Conservation (phyloP, 2,113 vertebrate species). For the human (Homo sapiens) region DNA sequence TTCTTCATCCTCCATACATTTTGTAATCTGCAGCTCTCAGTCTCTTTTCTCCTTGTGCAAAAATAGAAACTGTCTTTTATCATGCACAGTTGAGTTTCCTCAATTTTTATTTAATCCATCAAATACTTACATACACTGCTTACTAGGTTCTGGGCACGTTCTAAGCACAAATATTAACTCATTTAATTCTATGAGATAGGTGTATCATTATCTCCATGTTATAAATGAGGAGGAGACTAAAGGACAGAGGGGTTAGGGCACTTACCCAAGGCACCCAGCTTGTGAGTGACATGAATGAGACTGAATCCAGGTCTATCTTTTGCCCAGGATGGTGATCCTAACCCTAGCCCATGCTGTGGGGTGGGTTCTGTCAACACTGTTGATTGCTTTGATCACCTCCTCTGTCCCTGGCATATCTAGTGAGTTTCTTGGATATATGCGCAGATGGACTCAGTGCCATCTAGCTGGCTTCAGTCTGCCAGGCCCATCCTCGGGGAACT, state of each 20-base stretch:
- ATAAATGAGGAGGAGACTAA: neutral
- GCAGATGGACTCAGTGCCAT: neutral
- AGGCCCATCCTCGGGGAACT: neutral
- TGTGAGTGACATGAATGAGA: neutral
- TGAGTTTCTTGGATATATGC: neutral
- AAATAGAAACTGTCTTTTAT: neutral
- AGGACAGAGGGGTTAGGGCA: neutral
- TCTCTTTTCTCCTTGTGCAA: conserved; percentile 3
- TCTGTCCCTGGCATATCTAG: neutral
- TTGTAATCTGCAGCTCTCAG: neutral
- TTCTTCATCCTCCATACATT: neutral
- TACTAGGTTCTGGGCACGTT: neutral
- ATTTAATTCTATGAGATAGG: neutral
- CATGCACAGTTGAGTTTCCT: neutral
- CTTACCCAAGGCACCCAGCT: neutral
- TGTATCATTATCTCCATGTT: neutral
- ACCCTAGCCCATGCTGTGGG: neutral
- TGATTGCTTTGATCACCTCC: neutral
- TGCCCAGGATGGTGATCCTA: neutral
- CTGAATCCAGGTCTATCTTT: neutral
- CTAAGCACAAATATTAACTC: neutral
- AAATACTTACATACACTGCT: neutral
- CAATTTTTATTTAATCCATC: neutral
- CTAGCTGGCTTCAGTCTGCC: neutral
- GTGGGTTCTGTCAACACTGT: neutral